These are phyloP conservation scores for Urechis unicinctus DNA, from an alignment of 2,888 invertebrate species.

Conservation along the genomic window DNA sequence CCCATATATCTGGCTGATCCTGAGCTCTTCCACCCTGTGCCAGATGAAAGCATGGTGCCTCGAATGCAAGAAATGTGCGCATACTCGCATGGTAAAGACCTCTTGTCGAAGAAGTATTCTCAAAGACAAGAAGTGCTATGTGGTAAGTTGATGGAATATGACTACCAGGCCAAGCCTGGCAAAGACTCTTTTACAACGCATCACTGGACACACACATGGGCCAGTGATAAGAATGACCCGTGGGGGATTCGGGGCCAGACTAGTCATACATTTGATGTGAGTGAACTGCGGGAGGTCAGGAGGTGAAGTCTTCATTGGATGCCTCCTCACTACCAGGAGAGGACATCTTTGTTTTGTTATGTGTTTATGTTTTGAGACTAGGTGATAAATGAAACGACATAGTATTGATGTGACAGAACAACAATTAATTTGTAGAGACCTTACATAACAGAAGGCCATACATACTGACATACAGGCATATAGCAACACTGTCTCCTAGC, in stretches of 20 bases:
- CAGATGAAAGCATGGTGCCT: slow-evolving; percentile 18
- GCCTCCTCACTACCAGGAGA: too few species aligned
- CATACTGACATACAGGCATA: too few species aligned
- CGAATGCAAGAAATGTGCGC: slow-evolving; percentile 14
- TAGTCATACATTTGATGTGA: not conserved
- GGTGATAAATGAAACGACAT: too few species aligned
- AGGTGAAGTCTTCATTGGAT: too few species aligned
- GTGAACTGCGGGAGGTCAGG: not conserved
- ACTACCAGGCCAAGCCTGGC: not conserved
- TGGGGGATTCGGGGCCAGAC: slow-evolving; percentile 3
- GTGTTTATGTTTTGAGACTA: too few species aligned
- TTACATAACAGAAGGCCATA: too few species aligned
- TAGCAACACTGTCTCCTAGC: too few species aligned
- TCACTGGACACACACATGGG: slow-evolving; percentile 23
- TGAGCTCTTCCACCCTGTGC: slow-evolving; percentile 16
- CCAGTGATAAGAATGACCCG: slow-evolving; percentile 17
- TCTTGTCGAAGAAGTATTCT: not conserved
- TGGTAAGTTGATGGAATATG: not conserved
- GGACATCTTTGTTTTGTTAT: too few species aligned
- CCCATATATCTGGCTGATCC: slow-evolving; percentile 11
- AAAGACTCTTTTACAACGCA: slow-evolving; percentile 12
- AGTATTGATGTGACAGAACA: too few species aligned
- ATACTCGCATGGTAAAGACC: slow-evolving; percentile 1
- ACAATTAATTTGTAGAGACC: too few species aligned
- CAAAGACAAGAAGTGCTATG: slow-evolving; percentile 10